Conservation (phyloP, 2,797 vertebrate genomes). For the Gallirallus australis region DNA sequence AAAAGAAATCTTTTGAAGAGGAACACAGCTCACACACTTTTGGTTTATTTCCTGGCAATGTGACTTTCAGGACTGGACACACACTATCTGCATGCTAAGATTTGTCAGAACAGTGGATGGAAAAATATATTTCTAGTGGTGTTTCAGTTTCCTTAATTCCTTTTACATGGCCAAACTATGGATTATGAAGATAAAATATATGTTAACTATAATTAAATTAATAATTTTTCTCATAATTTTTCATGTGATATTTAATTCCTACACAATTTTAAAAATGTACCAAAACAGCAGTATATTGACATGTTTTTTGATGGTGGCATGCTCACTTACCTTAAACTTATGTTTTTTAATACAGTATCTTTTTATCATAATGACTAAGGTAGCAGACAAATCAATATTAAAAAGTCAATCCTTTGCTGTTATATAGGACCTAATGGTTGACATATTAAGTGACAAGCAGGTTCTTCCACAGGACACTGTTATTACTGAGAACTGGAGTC, state of each 20-base stretch:
- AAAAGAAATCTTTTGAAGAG: not conserved
- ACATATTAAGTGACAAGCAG: not conserved
- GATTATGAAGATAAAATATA: not conserved
- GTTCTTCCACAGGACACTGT: not conserved
- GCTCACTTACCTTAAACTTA: no score
- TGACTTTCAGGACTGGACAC: not conserved
- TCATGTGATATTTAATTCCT: not conserved
- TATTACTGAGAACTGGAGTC: not conserved
- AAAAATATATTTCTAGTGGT: not conserved
- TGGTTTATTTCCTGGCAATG: not conserved
- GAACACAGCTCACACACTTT: not conserved
- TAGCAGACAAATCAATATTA: not conserved
- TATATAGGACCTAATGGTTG: fast-evolving
- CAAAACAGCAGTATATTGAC: not conserved
- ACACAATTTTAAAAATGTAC: not conserved
- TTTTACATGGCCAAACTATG: not conserved
- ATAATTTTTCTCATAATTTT: not conserved
- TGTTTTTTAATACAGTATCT: not conserved
- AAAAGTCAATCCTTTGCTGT: not conserved
- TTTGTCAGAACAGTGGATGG: not conserved
- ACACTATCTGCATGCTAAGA: not conserved
- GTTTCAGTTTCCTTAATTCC: not conserved
- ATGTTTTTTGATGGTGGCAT: not conserved
- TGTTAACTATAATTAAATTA: not conserved
- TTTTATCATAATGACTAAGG: not conserved